Evolutionary conservation across 2,888 invertebrate genomes (phyloP).

Genomic region (Troilus luridus): DNA sequence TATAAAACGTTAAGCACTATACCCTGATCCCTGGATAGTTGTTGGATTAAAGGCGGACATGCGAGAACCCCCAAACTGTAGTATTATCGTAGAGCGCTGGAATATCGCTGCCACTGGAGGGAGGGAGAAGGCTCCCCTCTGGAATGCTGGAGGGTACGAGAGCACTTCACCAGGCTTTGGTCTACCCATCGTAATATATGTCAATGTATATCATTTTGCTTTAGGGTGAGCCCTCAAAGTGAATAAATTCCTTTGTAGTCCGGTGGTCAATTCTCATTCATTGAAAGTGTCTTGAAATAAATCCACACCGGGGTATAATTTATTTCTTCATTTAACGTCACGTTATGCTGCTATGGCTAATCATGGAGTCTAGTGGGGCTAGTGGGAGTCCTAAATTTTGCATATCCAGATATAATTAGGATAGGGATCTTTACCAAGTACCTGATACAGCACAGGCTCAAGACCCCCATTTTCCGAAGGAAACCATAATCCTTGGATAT

Average conservation of each 20-base stretch:
- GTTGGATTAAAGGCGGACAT: not conserved
- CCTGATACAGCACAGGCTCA: too few species aligned
- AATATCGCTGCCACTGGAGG: not conserved
- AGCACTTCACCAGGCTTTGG: constrained; percentile 25
- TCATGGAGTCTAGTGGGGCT: too few species aligned
- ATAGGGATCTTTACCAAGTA: too few species aligned
- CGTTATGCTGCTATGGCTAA: too few species aligned
- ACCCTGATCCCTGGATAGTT: not conserved
- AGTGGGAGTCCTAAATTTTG: too few species aligned
- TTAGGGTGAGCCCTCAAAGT: not conserved
- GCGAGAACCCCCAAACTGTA: not conserved
- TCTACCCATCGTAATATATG: constrained; percentile 16
- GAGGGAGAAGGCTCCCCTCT: constrained; percentile 13
- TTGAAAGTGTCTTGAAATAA: not conserved
- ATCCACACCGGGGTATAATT: not conserved
- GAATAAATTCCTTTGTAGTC: not conserved
- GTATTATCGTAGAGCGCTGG: not conserved
- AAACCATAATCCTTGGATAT: too few species aligned
- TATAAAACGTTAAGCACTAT: not conserved
- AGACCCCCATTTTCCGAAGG: too few species aligned
- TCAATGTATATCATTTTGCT: constrained; percentile 34
- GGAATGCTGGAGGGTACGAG: constrained; percentile 28
- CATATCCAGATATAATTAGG: too few species aligned
- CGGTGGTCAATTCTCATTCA: not conserved
- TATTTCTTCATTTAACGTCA: not conserved